These are phyloP conservation scores for Porites rus DNA, from an alignment of 92 coral and sea anemone genomes.

Conservation along the genomic window DNA sequence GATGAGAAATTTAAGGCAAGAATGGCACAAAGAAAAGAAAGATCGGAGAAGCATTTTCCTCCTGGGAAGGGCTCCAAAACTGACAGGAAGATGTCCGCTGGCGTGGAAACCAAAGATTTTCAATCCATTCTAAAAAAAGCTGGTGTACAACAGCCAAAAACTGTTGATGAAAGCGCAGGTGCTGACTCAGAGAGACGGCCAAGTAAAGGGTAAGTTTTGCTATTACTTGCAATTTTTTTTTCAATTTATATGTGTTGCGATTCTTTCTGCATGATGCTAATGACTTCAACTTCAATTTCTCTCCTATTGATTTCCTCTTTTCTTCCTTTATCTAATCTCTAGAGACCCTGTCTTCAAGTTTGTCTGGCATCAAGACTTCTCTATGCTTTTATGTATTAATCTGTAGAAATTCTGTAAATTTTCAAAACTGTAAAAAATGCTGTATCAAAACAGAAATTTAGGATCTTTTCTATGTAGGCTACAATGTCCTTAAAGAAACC, in stretches of 20 bases:
- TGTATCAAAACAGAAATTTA: too few species aligned
- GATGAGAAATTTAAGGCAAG: slow-evolving; percentile 74
- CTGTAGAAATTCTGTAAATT: neutral
- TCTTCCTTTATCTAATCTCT: slow-evolving; percentile 33
- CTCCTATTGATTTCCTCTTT: slow-evolving; percentile 45
- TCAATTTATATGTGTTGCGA: slow-evolving; percentile 2
- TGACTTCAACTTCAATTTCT: slow-evolving; percentile 26
- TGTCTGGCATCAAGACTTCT: slow-evolving; percentile 42
- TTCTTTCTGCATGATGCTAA: neutral
- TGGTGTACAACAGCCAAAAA: slow-evolving; percentile 24
- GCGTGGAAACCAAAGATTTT: slow-evolving; percentile 64
- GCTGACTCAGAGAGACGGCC: neutral
- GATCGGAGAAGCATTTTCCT: slow-evolving; percentile 58
- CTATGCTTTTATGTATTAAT: neutral
- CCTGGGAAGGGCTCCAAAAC: slow-evolving; percentile 31
- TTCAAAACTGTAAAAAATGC: too few species aligned
- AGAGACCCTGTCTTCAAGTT: slow-evolving; percentile 48
- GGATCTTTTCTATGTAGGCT: too few species aligned
- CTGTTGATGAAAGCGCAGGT: neutral
- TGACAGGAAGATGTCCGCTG: slow-evolving; percentile 14
- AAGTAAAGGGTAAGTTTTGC: slow-evolving; percentile 20
- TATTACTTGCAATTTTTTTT: neutral
- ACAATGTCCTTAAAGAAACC: too few species aligned
- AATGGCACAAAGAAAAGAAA: slow-evolving; percentile 79
- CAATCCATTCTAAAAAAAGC: slow-evolving; percentile 71